Percentiles rank a stretch among this genome's conserved stretches.
Conservation (phyloP, 2,113 vertebrate species). For the Thalassarche chlororhynchos region DNA sequence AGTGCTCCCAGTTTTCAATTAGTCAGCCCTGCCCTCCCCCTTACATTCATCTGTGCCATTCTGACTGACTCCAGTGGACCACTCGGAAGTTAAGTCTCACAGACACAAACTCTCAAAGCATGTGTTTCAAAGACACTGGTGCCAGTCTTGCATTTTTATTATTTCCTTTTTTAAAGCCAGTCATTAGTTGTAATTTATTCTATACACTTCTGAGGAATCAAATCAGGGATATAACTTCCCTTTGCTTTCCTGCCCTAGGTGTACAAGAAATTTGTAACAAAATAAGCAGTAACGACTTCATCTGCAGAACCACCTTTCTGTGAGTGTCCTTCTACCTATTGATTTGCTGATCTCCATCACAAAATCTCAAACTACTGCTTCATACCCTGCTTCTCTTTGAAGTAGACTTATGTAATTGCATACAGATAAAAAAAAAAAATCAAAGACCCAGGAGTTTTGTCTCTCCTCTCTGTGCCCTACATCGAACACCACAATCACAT, state of each 20-base stretch:
- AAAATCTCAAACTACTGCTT: conserved; percentile 34
- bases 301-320: conserved; percentile 14
- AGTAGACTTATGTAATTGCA: background rate
- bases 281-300: conserved; percentile 17
- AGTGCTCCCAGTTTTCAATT: conserved; percentile 91
- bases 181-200: background rate
- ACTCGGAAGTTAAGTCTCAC: background rate
- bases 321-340: background rate
- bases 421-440: background rate
- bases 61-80: conserved; percentile 31
- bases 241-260: background rate
- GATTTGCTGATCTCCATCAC: background rate
- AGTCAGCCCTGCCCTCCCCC: conserved; percentile 74
- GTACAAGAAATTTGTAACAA: background rate
- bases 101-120: background rate
- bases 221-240: background rate
- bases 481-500: conserved; percentile 1
- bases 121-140: background rate
- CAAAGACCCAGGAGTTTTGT: background rate
- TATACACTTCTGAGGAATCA: background rate
- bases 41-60: conserved; percentile 54
- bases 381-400: conserved; percentile 38
- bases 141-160: background rate
- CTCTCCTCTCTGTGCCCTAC: background rate
- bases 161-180: background rate